Evolutionary conservation across 2,113 vertebrate species (phyloP), one percentile per base, ranked within the genome.

Genomic region (Barnardius zonarius): DNA sequence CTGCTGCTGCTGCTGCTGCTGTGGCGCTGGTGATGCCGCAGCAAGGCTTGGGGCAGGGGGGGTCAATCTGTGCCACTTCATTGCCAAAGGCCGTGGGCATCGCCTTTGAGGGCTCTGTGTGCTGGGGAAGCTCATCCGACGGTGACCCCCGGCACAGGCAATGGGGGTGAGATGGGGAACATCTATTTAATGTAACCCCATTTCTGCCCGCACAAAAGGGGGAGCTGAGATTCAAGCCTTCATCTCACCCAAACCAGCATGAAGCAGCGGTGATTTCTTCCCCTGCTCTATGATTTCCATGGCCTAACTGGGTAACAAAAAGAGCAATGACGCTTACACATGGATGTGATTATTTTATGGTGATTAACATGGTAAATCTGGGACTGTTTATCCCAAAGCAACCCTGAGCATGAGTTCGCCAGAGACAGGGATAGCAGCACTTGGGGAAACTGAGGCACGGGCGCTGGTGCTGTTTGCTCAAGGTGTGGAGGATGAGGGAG

Each of bases 381-480:
- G 24, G 64, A 1, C 16, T 1, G 5, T 57, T 39, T 18, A 19
- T 30, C 35, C 23, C 27, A 9, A 62, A 62, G 57, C 6, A 14
- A 12, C 63, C 76, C 49, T 9, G 27, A 48, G 13, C 8, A 3
- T 5, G 75, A 27, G n/a, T 27, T 68, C 41, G 77, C 17, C 43
- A 35, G 35, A 46, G 39, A 2, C 51, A 25, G 66, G 1, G 8
- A 23, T 3, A 39, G 15, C 57, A 7, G 20, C 59, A 0, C 4
- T 4, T 25, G 74, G 64, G 84, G 64, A 78, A 86, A 69, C 64
- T 44, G 74, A 69, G 74, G 84, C 74, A 69, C 3, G 13, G 54
- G 4, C 15, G 2, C 35, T 16, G 4, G 30, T 2, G 70, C 2
- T 2, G 33, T 2, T n/a, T 19, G 37, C 37, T 37, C 15, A 3